phyloP scores from a whole-genome alignment of 2,113 vertebrate genomes.

The Corythaeola cristata region DNA sequence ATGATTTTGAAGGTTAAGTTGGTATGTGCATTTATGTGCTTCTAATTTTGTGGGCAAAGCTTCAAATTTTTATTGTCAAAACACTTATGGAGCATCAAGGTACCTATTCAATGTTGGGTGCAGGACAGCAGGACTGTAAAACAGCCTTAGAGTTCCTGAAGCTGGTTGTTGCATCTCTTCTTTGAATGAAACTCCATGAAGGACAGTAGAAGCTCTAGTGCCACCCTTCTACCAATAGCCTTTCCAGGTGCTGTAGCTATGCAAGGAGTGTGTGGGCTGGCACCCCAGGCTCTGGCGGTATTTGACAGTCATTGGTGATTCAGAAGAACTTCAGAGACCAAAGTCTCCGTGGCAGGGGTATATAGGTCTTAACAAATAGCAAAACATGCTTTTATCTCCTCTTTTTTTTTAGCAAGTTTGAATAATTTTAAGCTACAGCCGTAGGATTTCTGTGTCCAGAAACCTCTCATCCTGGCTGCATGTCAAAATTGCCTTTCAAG shows the following conservation, averaged over 20 bases:
- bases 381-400: background rate
- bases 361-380: background rate
- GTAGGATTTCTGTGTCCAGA: background rate
- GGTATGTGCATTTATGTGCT: background rate
- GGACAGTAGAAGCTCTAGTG: background rate
- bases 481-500: background rate
- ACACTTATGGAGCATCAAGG: background rate
- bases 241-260: background rate
- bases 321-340: background rate
- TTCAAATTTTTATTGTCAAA: background rate
- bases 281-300: background rate
- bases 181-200: background rate
- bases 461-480: background rate
- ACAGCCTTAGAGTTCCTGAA: background rate
- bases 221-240: background rate
- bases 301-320: background rate
- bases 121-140: background rate
- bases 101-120: background rate
- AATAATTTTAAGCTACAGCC: background rate
- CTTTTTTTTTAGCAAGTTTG: background rate
- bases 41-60: background rate
- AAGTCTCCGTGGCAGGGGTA: background rate
- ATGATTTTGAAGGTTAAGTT: background rate
- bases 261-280: background rate
- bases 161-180: background rate